phyloP scores from a whole-genome alignment of 92 coral and sea anemone species.

The Diadumene lineata region DNA sequence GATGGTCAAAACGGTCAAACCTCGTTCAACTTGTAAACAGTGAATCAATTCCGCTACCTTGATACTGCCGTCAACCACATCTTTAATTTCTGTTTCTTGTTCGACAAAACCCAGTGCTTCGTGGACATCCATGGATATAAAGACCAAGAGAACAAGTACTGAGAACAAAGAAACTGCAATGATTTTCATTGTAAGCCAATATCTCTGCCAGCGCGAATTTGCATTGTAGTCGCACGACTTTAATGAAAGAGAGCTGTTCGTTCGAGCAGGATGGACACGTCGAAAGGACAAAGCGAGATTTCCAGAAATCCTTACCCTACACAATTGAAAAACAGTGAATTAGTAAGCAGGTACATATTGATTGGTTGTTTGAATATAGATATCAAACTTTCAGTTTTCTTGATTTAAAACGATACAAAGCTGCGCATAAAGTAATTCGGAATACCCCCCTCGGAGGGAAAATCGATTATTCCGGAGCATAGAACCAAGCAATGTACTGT shows the following conservation, averaged over 20 bases:
- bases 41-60: conserved; percentile 62
- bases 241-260: neutral
- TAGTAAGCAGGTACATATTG: too few species aligned
- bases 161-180: conserved; percentile 67
- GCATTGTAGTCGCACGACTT: conserved; percentile 37
- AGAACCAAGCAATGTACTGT: too few species aligned
- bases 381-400: too few species aligned
- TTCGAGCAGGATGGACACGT: neutral
- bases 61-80: conserved; percentile 33
- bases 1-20: conserved; percentile 53
- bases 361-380: too few species aligned
- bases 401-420: too few species aligned
- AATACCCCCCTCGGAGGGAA: too few species aligned
- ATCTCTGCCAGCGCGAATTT: conserved; percentile 44
- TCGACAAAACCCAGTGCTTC: conserved; percentile 10
- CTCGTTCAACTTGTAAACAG: conserved; percentile 72
- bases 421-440: too few species aligned
- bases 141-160: conserved; percentile 41
- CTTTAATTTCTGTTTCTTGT: conserved; percentile 21
- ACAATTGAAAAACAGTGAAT: too few species aligned
- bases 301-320: too few species aligned
- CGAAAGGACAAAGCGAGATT: too few species aligned
- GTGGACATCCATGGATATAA: conserved; percentile 53
- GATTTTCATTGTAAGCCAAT: conserved; percentile 54
- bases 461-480: too few species aligned